A percentile compares a stretch with the other conserved stretches of the same genome.
These are phyloP conservation scores for Hypotaenidia philippensis DNA, from an alignment of 2,797 vertebrate genomes.

Conservation along the genomic window DNA sequence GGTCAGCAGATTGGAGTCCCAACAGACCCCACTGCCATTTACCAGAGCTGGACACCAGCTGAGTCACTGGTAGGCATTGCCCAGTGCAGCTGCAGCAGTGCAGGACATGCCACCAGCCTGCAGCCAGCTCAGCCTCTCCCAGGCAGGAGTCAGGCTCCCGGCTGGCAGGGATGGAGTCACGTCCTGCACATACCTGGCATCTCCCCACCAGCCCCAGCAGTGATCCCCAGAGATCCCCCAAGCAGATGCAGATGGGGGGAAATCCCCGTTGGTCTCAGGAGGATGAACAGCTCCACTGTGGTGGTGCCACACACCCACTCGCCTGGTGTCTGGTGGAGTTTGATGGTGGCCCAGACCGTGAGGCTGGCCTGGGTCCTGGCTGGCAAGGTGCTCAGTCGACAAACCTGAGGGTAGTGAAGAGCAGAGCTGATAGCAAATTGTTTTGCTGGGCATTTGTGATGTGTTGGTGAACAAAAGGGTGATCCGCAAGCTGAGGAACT, in stretches of 20 bases:
- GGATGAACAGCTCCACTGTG: background rate
- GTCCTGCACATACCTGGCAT: slow-evolving; percentile 2
- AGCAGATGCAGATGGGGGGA: background rate
- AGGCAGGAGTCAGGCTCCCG: background rate
- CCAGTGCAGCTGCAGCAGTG: background rate
- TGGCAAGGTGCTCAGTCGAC: background rate
- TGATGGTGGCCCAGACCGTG: background rate
- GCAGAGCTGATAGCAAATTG: background rate
- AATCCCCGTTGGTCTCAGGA: background rate
- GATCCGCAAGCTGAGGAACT: background rate
- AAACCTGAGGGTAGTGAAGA: background rate
- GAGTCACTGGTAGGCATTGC: background rate
- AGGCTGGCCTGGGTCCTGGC: background rate
- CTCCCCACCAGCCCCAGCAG: background rate
- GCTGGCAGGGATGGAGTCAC: background rate
- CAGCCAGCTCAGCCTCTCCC: background rate
- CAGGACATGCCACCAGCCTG: background rate
- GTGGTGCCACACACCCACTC: background rate
- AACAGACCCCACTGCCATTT: background rate
- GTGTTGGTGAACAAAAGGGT: background rate
- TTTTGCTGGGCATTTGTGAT: background rate
- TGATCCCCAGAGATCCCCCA: background rate
- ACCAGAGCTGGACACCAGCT: background rate
- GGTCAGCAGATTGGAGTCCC: background rate
- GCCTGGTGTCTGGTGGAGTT: background rate